Base-by-base conservation (phyloP, 2,888 invertebrate species). In the Tanytarsus gracilentus region DNA sequence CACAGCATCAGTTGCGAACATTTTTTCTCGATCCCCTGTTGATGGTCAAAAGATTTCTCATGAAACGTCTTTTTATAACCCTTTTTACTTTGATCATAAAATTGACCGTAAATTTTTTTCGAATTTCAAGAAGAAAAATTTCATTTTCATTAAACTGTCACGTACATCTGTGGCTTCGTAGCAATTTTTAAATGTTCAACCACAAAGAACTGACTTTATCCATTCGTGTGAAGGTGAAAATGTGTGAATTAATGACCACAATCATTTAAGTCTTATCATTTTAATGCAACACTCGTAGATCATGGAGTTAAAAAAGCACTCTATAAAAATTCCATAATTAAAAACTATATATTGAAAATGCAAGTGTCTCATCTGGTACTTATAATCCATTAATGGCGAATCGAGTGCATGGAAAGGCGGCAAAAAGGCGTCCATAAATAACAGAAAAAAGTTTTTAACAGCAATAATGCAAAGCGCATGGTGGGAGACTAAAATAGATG, bases 331-430 rank as follows among this genome's bases (percentile, higher is more conserved):
- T n/a, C n/a, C n/a, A n/a, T 33, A 33, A 33, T 33, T 33, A 33
- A 33, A 33, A 33, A 11, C 33, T 33, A 33, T 33, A 33, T 9
- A 2, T 9, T 33, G 6, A 11, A 5, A 9, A 9, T 29, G 21
- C 14, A 18, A 23, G 21, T 44, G 44, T 44, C 44, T 44, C 44
- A 44, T 44, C 44, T 44, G 44, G 44, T 18, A 44, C 44, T 44
- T 44, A 44, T 23, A 44, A 44, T 44, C 21, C 44, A 44, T 44
- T 44, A 44, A 40, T 44, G 44, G 21, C 23, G 21, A 18, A 44
- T 44, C n/a, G 16, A 14, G 36, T 36, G 16, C 36, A 36, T 36
- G 14, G 16, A n/a, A 36, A 14, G 36, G 16, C 16, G 16, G 14
- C n/a, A 36, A 36, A 36, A 36, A 14, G 16, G 11, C 44, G n/a